Conservation (phyloP, 1,140 invertebrate species). For the Halictus rubicundus region DNA sequence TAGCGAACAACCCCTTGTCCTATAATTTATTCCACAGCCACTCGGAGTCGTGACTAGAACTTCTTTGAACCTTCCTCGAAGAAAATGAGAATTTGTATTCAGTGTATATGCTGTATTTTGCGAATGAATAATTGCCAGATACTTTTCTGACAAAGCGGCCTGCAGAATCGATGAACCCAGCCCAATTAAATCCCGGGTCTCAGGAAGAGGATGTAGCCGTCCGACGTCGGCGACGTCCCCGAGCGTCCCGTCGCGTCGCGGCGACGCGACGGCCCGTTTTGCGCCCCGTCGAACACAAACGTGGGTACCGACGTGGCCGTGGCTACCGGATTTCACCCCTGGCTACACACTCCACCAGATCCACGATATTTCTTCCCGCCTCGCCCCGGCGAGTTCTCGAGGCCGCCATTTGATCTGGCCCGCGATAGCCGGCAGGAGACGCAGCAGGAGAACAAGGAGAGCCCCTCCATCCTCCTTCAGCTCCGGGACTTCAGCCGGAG, state of each 20-base stretch:
- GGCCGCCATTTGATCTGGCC: conserved; percentile 74
- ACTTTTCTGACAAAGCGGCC: too few relatives aligned
- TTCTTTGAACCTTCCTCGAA: too few relatives aligned
- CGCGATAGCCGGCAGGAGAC: conserved; percentile 72
- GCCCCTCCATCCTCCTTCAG: not conserved
- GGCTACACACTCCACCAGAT: conserved; percentile 71
- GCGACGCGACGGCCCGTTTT: conserved; percentile 60
- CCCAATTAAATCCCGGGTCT: not conserved
- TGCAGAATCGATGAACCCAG: not conserved
- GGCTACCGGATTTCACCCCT: conserved; percentile 80
- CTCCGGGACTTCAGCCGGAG: not conserved
- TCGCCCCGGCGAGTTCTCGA: conserved; percentile 37
- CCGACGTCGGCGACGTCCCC: conserved; percentile 25
- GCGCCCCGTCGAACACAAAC: conserved; percentile 74
- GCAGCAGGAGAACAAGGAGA: conserved; percentile 26
- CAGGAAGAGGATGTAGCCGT: not conserved
- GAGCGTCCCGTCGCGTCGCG: conserved; percentile 23
- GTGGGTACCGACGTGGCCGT: conserved; percentile 72
- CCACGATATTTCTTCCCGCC: conserved; percentile 56
- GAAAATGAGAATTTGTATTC: too few relatives aligned
- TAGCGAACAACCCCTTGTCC: too few relatives aligned
- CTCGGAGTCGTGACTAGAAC: too few relatives aligned
- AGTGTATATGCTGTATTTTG: too few relatives aligned
- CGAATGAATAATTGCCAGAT: too few relatives aligned
- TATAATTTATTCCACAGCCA: too few relatives aligned